These are phyloP conservation scores for Aplochiton taeniatus DNA, from an alignment of 2,797 vertebrate species.

Conservation along the genomic window DNA sequence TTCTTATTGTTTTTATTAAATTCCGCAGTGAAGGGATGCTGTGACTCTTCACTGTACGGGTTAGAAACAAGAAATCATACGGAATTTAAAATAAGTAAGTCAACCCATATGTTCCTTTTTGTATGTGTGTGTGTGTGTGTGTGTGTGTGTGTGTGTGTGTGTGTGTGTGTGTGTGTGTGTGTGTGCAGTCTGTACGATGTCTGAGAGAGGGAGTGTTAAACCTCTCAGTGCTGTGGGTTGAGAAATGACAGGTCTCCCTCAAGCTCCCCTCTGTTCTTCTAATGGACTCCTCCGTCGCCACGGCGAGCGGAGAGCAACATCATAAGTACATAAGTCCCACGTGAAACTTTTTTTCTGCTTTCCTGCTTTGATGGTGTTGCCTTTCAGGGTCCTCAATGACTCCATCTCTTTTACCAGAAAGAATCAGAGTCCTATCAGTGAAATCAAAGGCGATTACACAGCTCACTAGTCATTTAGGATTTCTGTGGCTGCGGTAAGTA, in stretches of 20 bases:
- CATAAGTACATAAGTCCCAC: constrained; percentile 82
- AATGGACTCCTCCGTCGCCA: constrained; percentile 83
- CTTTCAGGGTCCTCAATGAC: constrained; percentile 80
- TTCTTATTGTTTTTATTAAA: too few species aligned
- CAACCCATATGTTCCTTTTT: background rate
- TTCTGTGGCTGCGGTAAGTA: constrained; percentile 91
- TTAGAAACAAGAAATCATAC: too few species aligned
- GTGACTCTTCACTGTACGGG: too few species aligned
- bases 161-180: background rate
- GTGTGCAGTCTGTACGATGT: too few species aligned
- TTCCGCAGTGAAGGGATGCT: too few species aligned
- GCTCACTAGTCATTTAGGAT: constrained; percentile 90
- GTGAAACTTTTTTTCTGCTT: constrained; percentile 78
- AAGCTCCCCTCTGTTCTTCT: constrained; percentile 86
- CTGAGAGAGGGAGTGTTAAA: constrained; percentile 78
- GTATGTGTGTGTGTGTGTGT: constrained; percentile 2
- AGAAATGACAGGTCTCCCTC: constrained; percentile 80
- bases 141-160: constrained; percentile 4
- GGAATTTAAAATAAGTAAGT: too few species aligned
- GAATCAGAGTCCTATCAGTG: constrained; percentile 87
- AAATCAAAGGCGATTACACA: constrained; percentile 88
- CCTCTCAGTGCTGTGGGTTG: constrained; percentile 79
- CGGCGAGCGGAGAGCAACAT: constrained; percentile 81
- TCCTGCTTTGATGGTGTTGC: constrained; percentile 72
- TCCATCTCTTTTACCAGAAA: constrained; percentile 77